Conservation (phyloP, 2,888 invertebrate genomes). For the Cepaea hortensis region DNA sequence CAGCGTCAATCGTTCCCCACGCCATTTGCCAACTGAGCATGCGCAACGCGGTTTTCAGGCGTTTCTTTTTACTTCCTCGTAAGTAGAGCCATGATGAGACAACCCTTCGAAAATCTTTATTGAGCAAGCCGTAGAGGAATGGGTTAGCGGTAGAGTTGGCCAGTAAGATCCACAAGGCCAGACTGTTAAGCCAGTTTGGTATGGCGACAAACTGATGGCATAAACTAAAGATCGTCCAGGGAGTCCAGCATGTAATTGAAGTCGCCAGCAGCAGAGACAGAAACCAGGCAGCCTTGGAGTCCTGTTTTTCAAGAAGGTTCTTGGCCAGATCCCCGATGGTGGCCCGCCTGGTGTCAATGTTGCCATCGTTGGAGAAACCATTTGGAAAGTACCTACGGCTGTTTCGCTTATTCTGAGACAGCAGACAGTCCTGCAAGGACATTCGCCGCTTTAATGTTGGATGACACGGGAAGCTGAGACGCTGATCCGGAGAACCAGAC, state of each 20-base stretch:
- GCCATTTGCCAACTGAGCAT: conserved; percentile 54
- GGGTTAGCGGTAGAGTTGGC: conserved; percentile 67
- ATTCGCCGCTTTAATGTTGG: conserved; percentile 32
- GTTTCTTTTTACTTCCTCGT: conserved; percentile 49
- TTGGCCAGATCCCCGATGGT: conserved; percentile 60
- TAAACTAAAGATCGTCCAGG: conserved; percentile 60
- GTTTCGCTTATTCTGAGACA: conserved; percentile 34
- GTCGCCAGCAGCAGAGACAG: conserved; percentile 64
- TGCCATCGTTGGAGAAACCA: conserved; percentile 36
- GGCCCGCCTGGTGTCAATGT: conserved; percentile 36
- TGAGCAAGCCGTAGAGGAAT: conserved; percentile 67
- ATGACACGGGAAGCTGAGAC: conserved; percentile 34
- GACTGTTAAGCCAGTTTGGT: conserved; percentile 55
- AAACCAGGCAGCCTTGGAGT: conserved; percentile 67
- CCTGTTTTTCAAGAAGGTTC: conserved; percentile 66
- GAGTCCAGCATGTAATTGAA: conserved; percentile 68
- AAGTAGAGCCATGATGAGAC: conserved; percentile 56
- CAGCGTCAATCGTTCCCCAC: conserved; percentile 43
- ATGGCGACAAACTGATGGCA: conserved; percentile 55
- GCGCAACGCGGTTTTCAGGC: conserved; percentile 56
- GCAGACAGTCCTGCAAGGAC: conserved; percentile 43
- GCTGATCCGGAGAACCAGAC: conserved; percentile 46
- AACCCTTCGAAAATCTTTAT: conserved; percentile 64
- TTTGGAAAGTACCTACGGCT: conserved; percentile 44
- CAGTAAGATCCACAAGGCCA: conserved; percentile 64